Conservation (phyloP, 2,888 invertebrate species). For the Ochropleura plecta region DNA sequence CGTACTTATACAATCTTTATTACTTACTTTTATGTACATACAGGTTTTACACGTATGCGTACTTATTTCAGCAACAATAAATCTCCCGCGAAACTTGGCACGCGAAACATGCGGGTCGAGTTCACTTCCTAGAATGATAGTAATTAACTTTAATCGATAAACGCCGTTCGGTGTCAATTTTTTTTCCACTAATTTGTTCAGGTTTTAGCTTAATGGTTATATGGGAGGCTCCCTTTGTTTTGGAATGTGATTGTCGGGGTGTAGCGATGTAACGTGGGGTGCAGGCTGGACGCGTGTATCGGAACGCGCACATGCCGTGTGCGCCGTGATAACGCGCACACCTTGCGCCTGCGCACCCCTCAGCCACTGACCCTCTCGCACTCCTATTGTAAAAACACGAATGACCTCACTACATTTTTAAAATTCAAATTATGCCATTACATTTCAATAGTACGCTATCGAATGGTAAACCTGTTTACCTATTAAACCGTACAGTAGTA, state of each 20-base stretch:
- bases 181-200: conserved; percentile 70
- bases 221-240: conserved; percentile 80
- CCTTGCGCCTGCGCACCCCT: conserved; percentile 87
- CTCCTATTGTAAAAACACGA: conserved; percentile 73
- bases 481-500: conserved; percentile 42
- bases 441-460: conserved; percentile 50
- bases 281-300: conserved; percentile 81
- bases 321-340: conserved; percentile 88
- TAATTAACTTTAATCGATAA: conserved; percentile 80
- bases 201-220: conserved; percentile 70
- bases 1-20: conserved; percentile 71
- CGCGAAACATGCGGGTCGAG: conserved; percentile 78
- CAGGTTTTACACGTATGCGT: conserved; percentile 11
- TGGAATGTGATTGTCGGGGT: conserved; percentile 76
- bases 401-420: conserved; percentile 60
- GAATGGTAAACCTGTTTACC: conserved; percentile 58
- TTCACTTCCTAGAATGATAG: conserved; percentile 73
- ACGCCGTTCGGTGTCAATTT: conserved; percentile 66
- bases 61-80: conserved; percentile 56
- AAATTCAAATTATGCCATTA: conserved; percentile 63
- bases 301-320: conserved; percentile 87
- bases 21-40: conserved; percentile 24
- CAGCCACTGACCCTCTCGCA: conserved; percentile 82
- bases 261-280: conserved; percentile 71
- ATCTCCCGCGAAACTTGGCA: conserved; percentile 61